Conservation (phyloP, 2,888 invertebrate species). For the Macrosiphum euphorbiae region DNA sequence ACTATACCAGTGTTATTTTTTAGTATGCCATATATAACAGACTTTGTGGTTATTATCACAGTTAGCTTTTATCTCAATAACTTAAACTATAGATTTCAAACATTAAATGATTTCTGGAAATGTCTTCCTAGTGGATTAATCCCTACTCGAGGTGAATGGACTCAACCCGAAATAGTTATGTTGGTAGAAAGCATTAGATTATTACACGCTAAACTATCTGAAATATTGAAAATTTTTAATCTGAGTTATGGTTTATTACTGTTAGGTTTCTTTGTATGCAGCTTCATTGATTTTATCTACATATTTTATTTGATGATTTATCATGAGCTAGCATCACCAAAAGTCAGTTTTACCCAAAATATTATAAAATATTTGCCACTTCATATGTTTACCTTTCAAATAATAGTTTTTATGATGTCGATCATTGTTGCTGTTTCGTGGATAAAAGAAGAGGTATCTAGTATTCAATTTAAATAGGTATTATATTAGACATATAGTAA, state of each 20-base stretch:
- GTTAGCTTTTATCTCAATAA: neutral
- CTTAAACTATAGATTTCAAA: neutral
- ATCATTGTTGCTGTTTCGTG: neutral
- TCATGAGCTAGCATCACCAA: neutral
- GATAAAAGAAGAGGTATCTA: constrained; percentile 18
- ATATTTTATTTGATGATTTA: neutral
- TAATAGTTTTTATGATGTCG: neutral
- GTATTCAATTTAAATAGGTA: neutral
- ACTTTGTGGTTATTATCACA: neutral
- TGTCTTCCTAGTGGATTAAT: neutral
- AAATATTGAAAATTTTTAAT: constrained; percentile 1
- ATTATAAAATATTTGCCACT: neutral
- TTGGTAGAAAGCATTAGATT: neutral
- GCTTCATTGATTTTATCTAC: neutral
- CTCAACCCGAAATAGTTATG: constrained; percentile 4
- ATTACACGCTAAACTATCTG: neutral
- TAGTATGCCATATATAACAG: neutral
- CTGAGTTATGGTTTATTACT: neutral
- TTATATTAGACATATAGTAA: neutral
- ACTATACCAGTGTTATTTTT: neutral
- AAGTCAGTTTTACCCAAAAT: neutral
- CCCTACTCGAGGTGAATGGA: neutral
- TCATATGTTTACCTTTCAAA: neutral
- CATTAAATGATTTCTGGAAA: constrained; percentile 21
- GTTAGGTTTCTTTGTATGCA: neutral